Percentiles rank a stretch among this genome's conserved stretches.
Conservation (phyloP, 1,140 invertebrate species). For the Samia ricini region DNA sequence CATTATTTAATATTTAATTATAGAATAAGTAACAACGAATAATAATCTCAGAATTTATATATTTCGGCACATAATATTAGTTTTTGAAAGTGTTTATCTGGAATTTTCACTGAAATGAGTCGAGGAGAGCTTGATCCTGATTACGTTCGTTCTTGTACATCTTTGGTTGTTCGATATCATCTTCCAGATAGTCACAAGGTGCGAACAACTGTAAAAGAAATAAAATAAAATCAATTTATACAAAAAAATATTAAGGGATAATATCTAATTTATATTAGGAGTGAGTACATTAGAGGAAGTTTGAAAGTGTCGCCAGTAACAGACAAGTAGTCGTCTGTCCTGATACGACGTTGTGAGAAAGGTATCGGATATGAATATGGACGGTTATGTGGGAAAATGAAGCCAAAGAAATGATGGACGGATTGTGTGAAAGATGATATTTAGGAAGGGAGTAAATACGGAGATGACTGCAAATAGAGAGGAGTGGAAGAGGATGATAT, state of each 20-base stretch:
- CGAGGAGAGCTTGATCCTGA: constrained; percentile 28
- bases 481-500: too few species aligned
- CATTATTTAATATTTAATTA: neutral
- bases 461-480: too few species aligned
- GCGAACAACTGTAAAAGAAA: constrained; percentile 50
- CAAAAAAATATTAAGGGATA: neutral
- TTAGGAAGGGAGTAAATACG: too few species aligned
- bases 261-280: too few species aligned
- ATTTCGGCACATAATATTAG: constrained; percentile 13
- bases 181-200: constrained; percentile 48
- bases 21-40: neutral
- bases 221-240: constrained; percentile 4
- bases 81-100: neutral
- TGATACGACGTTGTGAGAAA: too few species aligned
- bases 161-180: constrained; percentile 25
- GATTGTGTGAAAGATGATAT: too few species aligned
- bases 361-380: too few species aligned
- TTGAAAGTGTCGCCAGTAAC: too few species aligned
- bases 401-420: too few species aligned
- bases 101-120: constrained; percentile 33
- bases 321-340: too few species aligned
- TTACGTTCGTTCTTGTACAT: constrained; percentile 33
- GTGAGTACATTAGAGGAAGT: too few species aligned
- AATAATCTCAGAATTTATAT: constrained; percentile 7
- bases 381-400: too few species aligned